Evolutionary conservation across 2,113 vertebrate species (phyloP).

Genomic region (Nothoprocta perdicaria): DNA sequence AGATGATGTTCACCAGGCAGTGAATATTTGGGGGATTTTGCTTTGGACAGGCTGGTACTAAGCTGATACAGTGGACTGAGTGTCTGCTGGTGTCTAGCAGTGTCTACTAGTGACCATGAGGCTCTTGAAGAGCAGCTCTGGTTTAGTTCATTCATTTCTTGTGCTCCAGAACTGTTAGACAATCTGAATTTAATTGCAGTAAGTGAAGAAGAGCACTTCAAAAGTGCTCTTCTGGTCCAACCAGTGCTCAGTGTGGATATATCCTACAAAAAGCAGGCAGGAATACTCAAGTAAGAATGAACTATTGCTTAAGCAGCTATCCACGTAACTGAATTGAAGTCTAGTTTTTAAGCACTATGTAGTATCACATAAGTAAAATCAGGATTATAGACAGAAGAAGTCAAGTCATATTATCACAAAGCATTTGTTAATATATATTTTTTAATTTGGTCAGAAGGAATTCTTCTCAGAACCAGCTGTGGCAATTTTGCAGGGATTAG

Average conservation of each 20-base stretch:
- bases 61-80: not conserved
- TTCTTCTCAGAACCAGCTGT: not conserved
- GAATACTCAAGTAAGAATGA: not conserved
- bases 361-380: not conserved
- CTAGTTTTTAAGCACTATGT: not conserved
- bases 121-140: not conserved
- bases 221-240: not conserved
- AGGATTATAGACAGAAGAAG: not conserved
- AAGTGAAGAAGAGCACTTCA: not conserved
- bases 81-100: not conserved
- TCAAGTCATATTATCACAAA: not conserved
- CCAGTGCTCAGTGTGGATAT: not conserved
- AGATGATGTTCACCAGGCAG: not conserved
- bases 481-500: not conserved
- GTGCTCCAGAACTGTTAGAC: not conserved
- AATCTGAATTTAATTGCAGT: not conserved
- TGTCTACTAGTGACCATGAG: not conserved
- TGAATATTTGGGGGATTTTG: not conserved
- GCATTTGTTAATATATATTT: not conserved
- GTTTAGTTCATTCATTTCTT: not conserved
- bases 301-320: not conserved
- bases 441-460: not conserved
- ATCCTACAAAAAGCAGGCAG: not conserved
- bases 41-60: not conserved
- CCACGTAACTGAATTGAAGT: not conserved